Percentiles rank a stretch among this genome's conserved stretches.
phyloP scores from a whole-genome alignment of 2,888 invertebrate genomes.

The Lucinisca nassula region DNA sequence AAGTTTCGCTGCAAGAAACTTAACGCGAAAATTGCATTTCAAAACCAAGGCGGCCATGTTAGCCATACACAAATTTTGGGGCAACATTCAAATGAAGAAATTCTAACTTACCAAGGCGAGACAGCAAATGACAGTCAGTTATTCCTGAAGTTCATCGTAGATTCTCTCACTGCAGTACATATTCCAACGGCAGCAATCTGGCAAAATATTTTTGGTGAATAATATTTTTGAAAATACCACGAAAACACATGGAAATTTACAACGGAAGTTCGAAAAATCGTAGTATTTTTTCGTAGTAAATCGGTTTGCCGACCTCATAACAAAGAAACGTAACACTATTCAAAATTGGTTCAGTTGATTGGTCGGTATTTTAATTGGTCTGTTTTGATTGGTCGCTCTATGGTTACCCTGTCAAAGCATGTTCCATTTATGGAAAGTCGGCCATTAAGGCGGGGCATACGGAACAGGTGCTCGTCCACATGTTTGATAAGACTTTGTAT shows the following conservation, averaged over 20 bases:
- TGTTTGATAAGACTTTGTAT: background rate
- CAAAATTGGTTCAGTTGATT: constrained; percentile 77
- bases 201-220: constrained; percentile 23
- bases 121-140: background rate
- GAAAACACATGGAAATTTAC: constrained; percentile 23
- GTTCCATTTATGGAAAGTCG: constrained; percentile 75
- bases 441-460: constrained; percentile 60
- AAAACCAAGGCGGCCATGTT: background rate
- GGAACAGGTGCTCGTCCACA: constrained; percentile 63
- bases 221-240: constrained; percentile 50
- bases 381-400: constrained; percentile 72
- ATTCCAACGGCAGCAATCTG: background rate
- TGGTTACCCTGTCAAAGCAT: constrained; percentile 74
- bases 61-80: background rate
- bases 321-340: constrained; percentile 80
- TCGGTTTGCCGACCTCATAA: constrained; percentile 76
- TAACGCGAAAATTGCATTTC: too few relatives aligned
- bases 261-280: constrained; percentile 66
- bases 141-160: background rate
- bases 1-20: too few relatives aligned
- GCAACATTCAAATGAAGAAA: background rate
- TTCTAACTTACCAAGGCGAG: background rate
- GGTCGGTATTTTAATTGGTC: constrained; percentile 71
- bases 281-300: constrained; percentile 78
- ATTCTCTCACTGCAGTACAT: background rate